Base-by-base conservation (phyloP, 2,888 invertebrate genomes). In the Apantesis nais region DNA sequence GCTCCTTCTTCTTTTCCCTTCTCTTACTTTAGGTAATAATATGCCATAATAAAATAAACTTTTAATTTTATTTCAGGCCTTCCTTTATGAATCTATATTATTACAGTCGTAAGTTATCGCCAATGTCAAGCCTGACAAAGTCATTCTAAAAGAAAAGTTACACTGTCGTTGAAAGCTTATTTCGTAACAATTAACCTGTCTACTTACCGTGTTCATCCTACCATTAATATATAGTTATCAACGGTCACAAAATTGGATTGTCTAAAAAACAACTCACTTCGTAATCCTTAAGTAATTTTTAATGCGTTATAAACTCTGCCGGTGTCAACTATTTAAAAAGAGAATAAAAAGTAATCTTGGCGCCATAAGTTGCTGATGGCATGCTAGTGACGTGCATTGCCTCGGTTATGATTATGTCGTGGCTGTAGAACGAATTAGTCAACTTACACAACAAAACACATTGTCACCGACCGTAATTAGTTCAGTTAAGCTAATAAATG, bases 391-490 rank as follows among this genome's bases (percentile, higher is more conserved):
- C 74, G 86, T 71, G 83, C 83, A 83, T 83, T 85, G 85, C 84
- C 82, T 84, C 85, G 85, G 89, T 89, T 88, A 88, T 82, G 84
- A 87, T 85, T 85, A 84, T 81, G 84, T 82, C 82, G 77, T 83
- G 83, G 73, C 83, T 86, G 87, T 85, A 85, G 80, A 82, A 85
- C 74, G 85, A 85, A 89, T 90, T 85, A 86, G 85, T 87, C 82
- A 83, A 85, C 80, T 86, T 82, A 85, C 84, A 82, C 79, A 78
- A 79, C 76, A 80, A 88, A 86, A 83, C 79, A 83, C 84, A 85
- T 81, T 87, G 90, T 89, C 89, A 90, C 86, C 85, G 83, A 75
- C 71, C 74, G 80, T 89, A 89, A 90, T 90, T 89, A 88, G 84
- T 82, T 78, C 79, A 74, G 78, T 83, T 85, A 83, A 83, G 81